These are phyloP conservation scores for Galerucella calmariensis DNA, from an alignment of 2,888 invertebrate species.

Conservation along the genomic window DNA sequence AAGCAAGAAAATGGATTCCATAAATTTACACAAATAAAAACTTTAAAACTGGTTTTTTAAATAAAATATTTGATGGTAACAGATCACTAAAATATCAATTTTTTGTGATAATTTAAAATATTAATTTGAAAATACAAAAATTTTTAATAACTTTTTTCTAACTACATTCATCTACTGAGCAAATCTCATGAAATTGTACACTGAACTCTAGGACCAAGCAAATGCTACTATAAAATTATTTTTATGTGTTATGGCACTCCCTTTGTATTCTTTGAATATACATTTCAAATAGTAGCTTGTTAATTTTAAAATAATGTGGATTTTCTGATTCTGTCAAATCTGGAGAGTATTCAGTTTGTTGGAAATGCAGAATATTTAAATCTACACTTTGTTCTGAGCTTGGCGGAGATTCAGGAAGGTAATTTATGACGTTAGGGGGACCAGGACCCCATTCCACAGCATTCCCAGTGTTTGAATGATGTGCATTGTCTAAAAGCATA, in stretches of 20 bases:
- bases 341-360: slow-evolving; percentile 80
- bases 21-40: too few relatives aligned
- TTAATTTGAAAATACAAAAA: too few relatives aligned
- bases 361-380: slow-evolving; percentile 69
- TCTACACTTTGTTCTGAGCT: slow-evolving; percentile 59
- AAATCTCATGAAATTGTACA: neutral
- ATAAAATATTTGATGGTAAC: too few relatives aligned
- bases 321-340: slow-evolving; percentile 82
- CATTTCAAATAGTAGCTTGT: slow-evolving; percentile 86
- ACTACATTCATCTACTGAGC: too few relatives aligned
- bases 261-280: slow-evolving; percentile 84
- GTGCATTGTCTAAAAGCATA: slow-evolving; percentile 58
- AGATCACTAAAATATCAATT: too few relatives aligned
- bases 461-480: slow-evolving; percentile 51
- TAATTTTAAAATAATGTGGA: slow-evolving; percentile 86
- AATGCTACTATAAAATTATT: slow-evolving; percentile 2
- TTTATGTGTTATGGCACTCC: slow-evolving; percentile 54
- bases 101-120: too few relatives aligned
- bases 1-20: too few relatives aligned
- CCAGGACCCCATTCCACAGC: slow-evolving; percentile 59
- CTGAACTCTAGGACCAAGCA: neutral
- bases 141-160: too few relatives aligned
- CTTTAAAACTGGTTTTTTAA: too few relatives aligned
- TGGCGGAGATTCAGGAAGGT: slow-evolving; percentile 58
- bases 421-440: slow-evolving; percentile 52